phyloP scores from a whole-genome alignment of 2,797 vertebrate genomes.

The Rhadinocentrus ornatus region DNA sequence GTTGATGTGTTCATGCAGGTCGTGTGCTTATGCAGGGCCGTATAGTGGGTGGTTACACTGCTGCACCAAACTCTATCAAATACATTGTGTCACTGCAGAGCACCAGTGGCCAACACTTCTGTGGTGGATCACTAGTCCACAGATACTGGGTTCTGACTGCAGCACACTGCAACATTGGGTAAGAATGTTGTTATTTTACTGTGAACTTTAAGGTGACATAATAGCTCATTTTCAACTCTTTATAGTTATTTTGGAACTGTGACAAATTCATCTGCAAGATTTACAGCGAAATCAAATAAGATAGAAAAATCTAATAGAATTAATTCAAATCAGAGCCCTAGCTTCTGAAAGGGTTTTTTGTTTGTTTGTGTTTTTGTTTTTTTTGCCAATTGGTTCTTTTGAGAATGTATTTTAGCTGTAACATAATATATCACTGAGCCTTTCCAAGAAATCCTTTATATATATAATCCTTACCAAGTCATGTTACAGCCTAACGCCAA shows the following conservation, averaged over 20 bases:
- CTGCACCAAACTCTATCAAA: slow-evolving; percentile 77
- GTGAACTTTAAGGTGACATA: not conserved
- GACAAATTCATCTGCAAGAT: too few species aligned
- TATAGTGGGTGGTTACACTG: slow-evolving; percentile 80
- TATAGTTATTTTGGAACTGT: not conserved
- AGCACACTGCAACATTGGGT: slow-evolving; percentile 83
- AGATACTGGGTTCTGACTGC: slow-evolving; percentile 83
- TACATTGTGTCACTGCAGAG: slow-evolving; percentile 86
- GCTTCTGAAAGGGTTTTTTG: too few species aligned
- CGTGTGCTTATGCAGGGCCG: slow-evolving; percentile 60
- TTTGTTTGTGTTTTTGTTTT: too few species aligned
- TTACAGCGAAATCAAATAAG: too few species aligned
- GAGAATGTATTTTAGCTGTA: too few species aligned
- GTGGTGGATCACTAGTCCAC: slow-evolving; percentile 78
- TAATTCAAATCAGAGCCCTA: too few species aligned
- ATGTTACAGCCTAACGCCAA: too few species aligned
- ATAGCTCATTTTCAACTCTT: not conserved
- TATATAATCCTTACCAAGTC: too few species aligned
- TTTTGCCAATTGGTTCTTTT: too few species aligned
- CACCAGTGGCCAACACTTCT: slow-evolving; percentile 78
- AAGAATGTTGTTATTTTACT: slow-evolving; percentile 31
- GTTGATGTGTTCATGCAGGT: slow-evolving; percentile 65
- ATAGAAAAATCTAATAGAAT: too few species aligned
- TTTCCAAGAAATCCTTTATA: too few species aligned
- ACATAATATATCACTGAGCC: too few species aligned